A percentile compares a stretch with the other conserved stretches of the same genome.
phyloP scores from a whole-genome alignment of 2,888 invertebrate species.

The Scrobipalpa atriplicella region DNA sequence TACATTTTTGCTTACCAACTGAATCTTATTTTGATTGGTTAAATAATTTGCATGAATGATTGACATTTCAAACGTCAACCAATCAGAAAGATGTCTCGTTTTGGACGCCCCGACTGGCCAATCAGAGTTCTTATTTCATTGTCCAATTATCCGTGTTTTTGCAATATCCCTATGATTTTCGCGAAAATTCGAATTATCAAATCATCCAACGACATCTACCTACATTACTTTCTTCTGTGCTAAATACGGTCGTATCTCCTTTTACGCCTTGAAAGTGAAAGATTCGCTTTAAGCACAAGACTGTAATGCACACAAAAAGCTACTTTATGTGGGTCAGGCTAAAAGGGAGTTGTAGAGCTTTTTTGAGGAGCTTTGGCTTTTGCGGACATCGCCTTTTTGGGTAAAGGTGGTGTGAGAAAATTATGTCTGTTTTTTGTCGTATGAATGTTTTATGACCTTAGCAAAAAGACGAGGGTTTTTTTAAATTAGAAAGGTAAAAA shows the following conservation, averaged over 20 bases:
- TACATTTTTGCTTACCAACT: no score
- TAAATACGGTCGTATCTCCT: slow-evolving; percentile 34
- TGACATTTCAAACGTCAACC: no score
- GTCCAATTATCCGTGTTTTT: no score
- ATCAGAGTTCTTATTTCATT: no score
- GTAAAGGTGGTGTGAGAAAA: slow-evolving; percentile 2
- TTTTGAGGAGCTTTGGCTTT: background rate
- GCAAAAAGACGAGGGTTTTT: background rate
- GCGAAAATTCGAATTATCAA: no score
- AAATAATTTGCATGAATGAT: no score
- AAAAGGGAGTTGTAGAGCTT: slow-evolving; percentile 25
- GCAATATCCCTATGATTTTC: no score
- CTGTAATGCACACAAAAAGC: slow-evolving; percentile 29
- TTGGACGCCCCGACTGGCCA: no score
- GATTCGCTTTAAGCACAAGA: slow-evolving; percentile 42
- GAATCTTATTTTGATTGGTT: no score
- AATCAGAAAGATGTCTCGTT: no score
- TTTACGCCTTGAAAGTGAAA: slow-evolving; percentile 48
- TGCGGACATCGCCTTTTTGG: slow-evolving; percentile 12
- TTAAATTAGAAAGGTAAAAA: background rate
- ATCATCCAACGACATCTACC: background rate
- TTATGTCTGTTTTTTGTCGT: slow-evolving; percentile 11
- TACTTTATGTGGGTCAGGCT: slow-evolving; percentile 27
- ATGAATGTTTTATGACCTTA: background rate
- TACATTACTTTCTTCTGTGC: slow-evolving; percentile 6